Conservation (phyloP, 2,888 invertebrate species). For the Nemoura dubitans region DNA sequence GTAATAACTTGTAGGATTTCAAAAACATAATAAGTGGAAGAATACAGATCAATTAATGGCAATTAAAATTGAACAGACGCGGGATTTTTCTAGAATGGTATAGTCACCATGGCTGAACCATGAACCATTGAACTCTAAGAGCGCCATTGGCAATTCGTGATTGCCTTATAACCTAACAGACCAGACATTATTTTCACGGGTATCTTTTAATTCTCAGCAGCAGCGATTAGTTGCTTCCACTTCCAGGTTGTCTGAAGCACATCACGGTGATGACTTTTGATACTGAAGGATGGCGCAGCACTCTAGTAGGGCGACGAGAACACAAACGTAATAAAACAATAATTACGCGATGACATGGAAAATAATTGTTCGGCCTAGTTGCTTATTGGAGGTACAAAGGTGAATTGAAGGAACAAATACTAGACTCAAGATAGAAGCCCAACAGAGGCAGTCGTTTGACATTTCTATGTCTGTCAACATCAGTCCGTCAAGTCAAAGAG, state of each 20-base stretch:
- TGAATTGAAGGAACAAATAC: background rate
- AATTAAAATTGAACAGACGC: too few relatives aligned
- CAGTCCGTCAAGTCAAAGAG: background rate
- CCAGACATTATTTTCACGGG: too few relatives aligned
- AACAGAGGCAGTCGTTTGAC: background rate
- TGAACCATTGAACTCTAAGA: too few relatives aligned
- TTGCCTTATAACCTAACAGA: too few relatives aligned
- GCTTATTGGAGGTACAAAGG: conserved; percentile 18
- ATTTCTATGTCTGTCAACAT: background rate
- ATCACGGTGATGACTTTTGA: background rate
- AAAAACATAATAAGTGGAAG: too few relatives aligned
- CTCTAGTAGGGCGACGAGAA: background rate
- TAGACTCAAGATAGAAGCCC: background rate
- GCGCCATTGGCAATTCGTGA: too few relatives aligned
- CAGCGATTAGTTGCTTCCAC: too few relatives aligned
- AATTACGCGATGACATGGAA: conserved; percentile 15
- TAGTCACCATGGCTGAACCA: too few relatives aligned
- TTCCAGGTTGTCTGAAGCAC: background rate
- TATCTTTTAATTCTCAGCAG: too few relatives aligned
- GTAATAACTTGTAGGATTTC: too few relatives aligned
- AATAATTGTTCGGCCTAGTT: background rate
- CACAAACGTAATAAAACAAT: conserved; percentile 3
- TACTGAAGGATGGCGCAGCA: background rate
- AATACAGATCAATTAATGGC: too few relatives aligned
- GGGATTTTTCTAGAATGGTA: too few relatives aligned